phyloP scores from a whole-genome alignment of 1,140 invertebrate species.

The Heliconius eleuchia region DNA sequence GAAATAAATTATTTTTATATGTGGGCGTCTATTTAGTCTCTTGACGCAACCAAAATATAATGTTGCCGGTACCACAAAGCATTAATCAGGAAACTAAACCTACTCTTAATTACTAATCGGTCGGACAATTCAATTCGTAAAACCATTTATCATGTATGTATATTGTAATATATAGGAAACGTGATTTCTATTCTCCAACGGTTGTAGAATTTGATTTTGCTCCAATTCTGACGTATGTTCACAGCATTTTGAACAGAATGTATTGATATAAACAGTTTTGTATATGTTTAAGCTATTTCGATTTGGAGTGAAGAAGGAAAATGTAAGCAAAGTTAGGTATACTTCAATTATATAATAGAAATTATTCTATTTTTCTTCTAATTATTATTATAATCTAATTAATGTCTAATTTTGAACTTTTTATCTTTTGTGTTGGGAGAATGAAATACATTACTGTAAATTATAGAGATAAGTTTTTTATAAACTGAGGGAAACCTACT shows the following conservation, averaged over 20 bases:
- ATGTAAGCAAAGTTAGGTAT: not conserved
- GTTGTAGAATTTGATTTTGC: slow-evolving; percentile 14
- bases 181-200: slow-evolving; percentile 16
- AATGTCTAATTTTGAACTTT: no score
- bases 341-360: not conserved
- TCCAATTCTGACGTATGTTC: not conserved
- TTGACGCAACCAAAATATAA: slow-evolving; percentile 22
- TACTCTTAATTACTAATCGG: slow-evolving; percentile 23
- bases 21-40: slow-evolving; percentile 8
- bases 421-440: no score
- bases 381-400: no score
- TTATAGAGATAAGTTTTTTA: not conserved
- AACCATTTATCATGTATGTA: slow-evolving; percentile 29
- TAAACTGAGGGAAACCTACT: no score
- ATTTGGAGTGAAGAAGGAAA: not conserved
- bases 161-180: slow-evolving; percentile 19
- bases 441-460: not conserved
- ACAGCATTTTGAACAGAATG: slow-evolving; percentile 7
- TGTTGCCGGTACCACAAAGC: slow-evolving; percentile 2
- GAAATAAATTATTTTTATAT: slow-evolving; percentile 25
- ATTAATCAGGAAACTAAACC: slow-evolving; percentile 28
- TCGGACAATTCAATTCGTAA: slow-evolving; percentile 19
- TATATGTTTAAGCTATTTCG: not conserved
- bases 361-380: no score
- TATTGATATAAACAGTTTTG: slow-evolving; percentile 2